A percentile compares a stretch with the other conserved stretches of the same genome.
phyloP scores from a whole-genome alignment of 2,797 vertebrate genomes.

The Erithacus rubecula region DNA sequence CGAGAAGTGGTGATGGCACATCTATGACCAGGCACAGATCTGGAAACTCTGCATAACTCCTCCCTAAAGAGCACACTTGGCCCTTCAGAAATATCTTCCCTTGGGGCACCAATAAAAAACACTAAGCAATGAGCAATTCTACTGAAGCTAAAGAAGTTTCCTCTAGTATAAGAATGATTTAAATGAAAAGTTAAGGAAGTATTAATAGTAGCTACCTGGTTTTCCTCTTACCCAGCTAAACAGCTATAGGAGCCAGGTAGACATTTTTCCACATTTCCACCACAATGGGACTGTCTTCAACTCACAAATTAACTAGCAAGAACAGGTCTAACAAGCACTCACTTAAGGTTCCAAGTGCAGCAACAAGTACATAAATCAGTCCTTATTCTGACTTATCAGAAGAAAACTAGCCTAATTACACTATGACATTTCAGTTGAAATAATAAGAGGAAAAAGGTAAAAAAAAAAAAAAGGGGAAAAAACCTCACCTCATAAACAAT shows the following conservation, averaged over 20 bases:
- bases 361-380: background rate
- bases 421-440: background rate
- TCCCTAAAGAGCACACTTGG: background rate
- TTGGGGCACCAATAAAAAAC: background rate
- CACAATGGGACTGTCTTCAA: background rate
- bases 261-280: background rate
- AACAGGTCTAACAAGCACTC: background rate
- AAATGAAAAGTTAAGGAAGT: background rate
- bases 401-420: background rate
- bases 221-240: background rate
- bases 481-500: background rate
- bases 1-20: fast-evolving
- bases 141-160: background rate
- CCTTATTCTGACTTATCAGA: background rate
- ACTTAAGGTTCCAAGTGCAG: background rate
- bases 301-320: background rate
- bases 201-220: background rate
- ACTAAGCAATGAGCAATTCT: background rate
- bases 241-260: background rate
- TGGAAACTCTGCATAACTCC: background rate
- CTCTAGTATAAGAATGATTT: background rate
- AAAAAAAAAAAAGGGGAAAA: no score
- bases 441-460: background rate
- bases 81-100: background rate
- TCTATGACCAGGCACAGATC: background rate